Base-by-base conservation (phyloP, 2,888 invertebrate species). In the Heliconius charithonia region DNA sequence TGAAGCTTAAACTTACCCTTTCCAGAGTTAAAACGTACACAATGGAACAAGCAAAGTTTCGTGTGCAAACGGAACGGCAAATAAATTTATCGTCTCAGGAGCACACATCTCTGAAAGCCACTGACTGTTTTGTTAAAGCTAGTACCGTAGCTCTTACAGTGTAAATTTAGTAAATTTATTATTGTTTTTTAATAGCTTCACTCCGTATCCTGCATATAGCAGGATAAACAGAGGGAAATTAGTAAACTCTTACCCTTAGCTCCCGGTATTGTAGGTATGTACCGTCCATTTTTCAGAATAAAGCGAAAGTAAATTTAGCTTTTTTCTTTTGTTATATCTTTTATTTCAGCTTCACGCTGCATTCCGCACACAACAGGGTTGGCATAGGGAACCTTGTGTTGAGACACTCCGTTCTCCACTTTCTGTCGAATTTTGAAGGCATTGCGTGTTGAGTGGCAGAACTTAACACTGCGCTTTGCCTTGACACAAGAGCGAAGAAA, bases 11-110 rank as follows among this genome's bases (percentile, higher is more conserved):
- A 80, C 81, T 81, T 75, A 81, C 83, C 83, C 82, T 82, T 84
- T 82, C 79, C 83, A 81, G 81, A 83, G 82, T 83, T 83, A 83
- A 84, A 56, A 80, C 76, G 82, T 82, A 82, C 80, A 83, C 84
- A 85, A 84, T 85, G 76, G 75, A 76, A 84, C 80, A 69, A 69
- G 69, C 25, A 80, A 84, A 85, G 83, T 84, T 84, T 81, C 56
- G 74, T 77, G 80, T 76, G 82, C 83, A 82, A 83, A 84, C 83
- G 81, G 83, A 83, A 84, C 82, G 83, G 82, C 84, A 82, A 81
- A 83, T 81, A 82, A 84, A 84, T 84, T 84, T 84, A 84, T 82
- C 82, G 83, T 84, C 81, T 82, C 79, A 80, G 74, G 80, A 83
- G 74, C 74, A 72, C 59, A 80, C 80, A 82, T 82, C 80, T 78